Percentiles rank a stretch among this genome's conserved stretches.
Evolutionary conservation across 2,888 invertebrate species (phyloP).

Genomic region (Diarsia mendica): DNA sequence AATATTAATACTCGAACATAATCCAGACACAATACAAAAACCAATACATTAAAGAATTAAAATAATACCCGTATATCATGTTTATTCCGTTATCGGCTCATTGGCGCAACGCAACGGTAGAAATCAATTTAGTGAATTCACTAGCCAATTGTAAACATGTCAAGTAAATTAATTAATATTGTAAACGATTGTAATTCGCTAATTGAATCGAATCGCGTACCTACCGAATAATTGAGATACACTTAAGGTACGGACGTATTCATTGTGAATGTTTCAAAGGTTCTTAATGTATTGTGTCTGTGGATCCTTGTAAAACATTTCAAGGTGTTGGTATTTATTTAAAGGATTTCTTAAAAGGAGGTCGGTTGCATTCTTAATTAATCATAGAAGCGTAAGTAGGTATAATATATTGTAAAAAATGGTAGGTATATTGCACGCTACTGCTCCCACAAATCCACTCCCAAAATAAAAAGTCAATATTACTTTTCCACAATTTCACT

Average conservation of each 20-base stretch:
- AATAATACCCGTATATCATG: conserved; percentile 41
- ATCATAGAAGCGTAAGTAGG: not conserved
- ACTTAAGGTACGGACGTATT: conserved; percentile 49
- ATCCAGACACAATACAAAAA: conserved; percentile 4
- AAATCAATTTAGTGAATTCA: conserved; percentile 58
- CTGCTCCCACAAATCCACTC: not conserved
- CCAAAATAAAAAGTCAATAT: not conserved
- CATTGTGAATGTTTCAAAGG: conserved; percentile 30
- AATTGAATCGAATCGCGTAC: conserved; percentile 57
- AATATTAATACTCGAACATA: conserved; percentile 29
- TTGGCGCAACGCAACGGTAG: conserved; percentile 52
- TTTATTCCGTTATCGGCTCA: conserved; percentile 49
- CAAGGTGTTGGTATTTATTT: not conserved
- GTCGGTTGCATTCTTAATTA: not conserved
- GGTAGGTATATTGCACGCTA: too few species aligned
- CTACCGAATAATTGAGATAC: conserved; percentile 30
- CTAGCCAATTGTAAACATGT: conserved; percentile 64
- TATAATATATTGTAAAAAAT: not conserved
- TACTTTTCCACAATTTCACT: not conserved
- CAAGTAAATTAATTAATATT: conserved; percentile 68
- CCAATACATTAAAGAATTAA: conserved; percentile 49
- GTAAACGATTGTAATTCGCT: conserved; percentile 63
- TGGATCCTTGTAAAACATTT: not conserved
- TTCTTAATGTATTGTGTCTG: conserved; percentile 10
- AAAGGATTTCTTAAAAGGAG: not conserved